Conservation (phyloP, 2,888 invertebrate genomes). For the Allacma fusca region DNA sequence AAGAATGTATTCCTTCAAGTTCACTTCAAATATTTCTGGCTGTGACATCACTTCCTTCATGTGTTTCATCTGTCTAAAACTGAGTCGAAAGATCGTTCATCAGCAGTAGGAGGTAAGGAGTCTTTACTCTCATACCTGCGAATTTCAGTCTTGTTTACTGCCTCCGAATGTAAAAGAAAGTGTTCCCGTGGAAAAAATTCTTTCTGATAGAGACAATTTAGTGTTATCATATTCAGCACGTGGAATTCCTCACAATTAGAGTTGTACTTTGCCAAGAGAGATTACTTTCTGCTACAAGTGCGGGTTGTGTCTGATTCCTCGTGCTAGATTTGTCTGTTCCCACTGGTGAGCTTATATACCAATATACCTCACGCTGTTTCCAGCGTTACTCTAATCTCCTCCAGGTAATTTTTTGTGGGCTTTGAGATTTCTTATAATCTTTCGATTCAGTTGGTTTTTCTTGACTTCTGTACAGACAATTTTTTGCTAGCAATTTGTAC, state of each 20-base stretch:
- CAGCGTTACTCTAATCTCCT: neutral
- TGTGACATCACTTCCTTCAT: slow-evolving; percentile 16
- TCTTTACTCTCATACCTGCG: slow-evolving; percentile 1
- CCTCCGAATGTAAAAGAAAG: neutral
- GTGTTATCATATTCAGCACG: slow-evolving; percentile 13
- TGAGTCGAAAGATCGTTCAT: slow-evolving; percentile 2
- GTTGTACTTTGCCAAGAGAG: neutral
- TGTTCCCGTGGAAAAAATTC: neutral
- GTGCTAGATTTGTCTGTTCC: neutral
- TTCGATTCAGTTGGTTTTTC: neutral
- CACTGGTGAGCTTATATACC: neutral
- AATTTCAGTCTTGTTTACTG: neutral
- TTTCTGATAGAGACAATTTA: neutral
- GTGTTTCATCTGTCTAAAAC: slow-evolving; percentile 3
- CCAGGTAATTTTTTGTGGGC: slow-evolving; percentile 6
- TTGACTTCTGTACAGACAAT: too few relatives aligned
- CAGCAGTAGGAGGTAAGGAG: slow-evolving; percentile 12
- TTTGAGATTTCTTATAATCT: neutral
- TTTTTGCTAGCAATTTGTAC: too few relatives aligned
- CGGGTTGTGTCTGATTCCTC: neutral
- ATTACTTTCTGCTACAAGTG: neutral
- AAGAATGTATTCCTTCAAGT: slow-evolving; percentile 16
- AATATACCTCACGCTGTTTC: neutral
- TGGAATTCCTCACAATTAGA: slow-evolving; percentile 12
- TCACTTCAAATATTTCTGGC: slow-evolving; percentile 12